A percentile compares a stretch with the other conserved stretches of the same genome.
Conservation (phyloP, 2,113 vertebrate species). For the Hydrolagus affinis region DNA sequence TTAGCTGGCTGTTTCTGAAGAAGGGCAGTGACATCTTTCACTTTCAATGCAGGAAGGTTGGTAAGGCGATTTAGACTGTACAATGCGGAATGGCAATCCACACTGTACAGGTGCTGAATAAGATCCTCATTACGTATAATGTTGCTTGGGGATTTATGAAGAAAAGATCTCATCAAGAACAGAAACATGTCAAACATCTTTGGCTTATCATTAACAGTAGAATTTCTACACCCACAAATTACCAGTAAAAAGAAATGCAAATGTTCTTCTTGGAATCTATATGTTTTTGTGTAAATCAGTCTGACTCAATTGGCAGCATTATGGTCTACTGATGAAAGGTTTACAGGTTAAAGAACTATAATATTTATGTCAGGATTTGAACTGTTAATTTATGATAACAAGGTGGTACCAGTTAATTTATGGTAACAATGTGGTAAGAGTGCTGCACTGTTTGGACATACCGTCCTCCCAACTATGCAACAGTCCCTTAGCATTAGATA, state of each 20-base stretch:
- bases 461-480: too few species aligned
- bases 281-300: too few species aligned
- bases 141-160: conserved; percentile 38
- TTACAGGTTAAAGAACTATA: too few species aligned
- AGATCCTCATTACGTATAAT: conserved; percentile 64
- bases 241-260: neutral
- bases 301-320: too few species aligned
- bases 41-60: conserved; percentile 70
- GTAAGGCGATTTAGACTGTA: conserved; percentile 83
- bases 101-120: conserved; percentile 70
- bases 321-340: too few species aligned
- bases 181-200: neutral
- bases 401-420: too few species aligned
- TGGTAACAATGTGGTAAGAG: too few species aligned
- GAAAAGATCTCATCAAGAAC: neutral
- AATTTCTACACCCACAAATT: neutral
- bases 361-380: too few species aligned
- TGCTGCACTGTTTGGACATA: too few species aligned
- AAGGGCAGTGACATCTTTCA: conserved; percentile 71
- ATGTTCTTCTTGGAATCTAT: too few species aligned
- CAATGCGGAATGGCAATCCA: conserved; percentile 81
- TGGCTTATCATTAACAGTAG: neutral
- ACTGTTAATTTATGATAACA: too few species aligned
- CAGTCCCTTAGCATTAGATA: too few species aligned
- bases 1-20: conserved; percentile 62